A percentile compares a stretch with the other conserved stretches of the same genome.
phyloP scores from a whole-genome alignment of 2,113 vertebrate species.

The chimpanzee (Pan troglodytes) region DNA sequence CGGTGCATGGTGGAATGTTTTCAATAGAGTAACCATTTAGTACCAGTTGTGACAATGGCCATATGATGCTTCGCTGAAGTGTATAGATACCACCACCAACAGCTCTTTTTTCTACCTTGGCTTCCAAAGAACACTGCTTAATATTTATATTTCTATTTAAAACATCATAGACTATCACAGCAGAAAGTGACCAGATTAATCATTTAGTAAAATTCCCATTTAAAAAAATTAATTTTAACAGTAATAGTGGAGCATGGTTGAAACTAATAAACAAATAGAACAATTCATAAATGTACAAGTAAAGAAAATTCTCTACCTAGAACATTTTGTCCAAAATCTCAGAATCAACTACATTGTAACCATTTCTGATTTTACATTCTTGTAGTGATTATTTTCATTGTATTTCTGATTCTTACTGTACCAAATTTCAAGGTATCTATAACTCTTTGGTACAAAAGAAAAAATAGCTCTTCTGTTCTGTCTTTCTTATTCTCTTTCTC shows the following conservation, averaged over 20 bases:
- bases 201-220: neutral
- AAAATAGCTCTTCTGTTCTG: neutral
- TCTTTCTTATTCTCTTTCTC: neutral
- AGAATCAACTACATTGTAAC: neutral
- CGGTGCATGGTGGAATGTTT: neutral
- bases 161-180: neutral
- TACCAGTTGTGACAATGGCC: neutral
- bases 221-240: neutral
- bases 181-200: neutral
- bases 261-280: neutral
- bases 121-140: neutral
- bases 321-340: neutral
- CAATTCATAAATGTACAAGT: neutral
- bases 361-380: neutral
- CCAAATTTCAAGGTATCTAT: neutral
- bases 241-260: neutral
- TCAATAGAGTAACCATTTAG: neutral
- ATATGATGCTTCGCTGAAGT: neutral
- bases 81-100: accelerated
- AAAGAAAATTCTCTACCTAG: neutral
- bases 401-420: neutral
- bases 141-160: neutral
- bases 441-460: neutral
- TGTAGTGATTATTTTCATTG: neutral
- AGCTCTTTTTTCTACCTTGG: neutral